Conservation (phyloP, 2,113 vertebrate genomes). For the Phyllostomus discolor region DNA sequence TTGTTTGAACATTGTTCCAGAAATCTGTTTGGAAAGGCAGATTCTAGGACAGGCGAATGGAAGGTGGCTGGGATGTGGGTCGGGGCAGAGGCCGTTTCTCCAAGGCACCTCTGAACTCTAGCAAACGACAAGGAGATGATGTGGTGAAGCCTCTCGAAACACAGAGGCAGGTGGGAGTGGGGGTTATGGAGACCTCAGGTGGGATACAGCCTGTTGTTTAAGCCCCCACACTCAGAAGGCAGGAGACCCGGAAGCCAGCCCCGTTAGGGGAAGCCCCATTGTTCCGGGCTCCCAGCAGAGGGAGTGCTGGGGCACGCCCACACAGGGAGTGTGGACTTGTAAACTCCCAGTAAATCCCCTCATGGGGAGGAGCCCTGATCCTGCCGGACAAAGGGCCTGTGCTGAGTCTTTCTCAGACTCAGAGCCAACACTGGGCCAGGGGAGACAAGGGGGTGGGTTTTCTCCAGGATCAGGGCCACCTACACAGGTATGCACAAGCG, state of each 20-base stretch:
- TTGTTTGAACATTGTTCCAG: neutral
- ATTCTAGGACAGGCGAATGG: neutral
- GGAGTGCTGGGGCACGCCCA: neutral
- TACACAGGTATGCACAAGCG: rapidly evolving
- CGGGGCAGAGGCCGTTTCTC: neutral
- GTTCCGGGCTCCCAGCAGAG: neutral
- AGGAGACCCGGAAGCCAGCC: neutral
- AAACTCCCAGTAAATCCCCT: neutral
- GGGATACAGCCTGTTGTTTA: neutral
- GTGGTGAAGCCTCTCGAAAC: neutral
- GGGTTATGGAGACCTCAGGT: neutral
- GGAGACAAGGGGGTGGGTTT: neutral
- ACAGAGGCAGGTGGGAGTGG: neutral
- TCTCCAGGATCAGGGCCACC: rapidly evolving
- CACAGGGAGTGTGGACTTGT: neutral
- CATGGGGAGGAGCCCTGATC: neutral
- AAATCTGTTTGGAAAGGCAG: neutral
- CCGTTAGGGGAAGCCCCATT: neutral
- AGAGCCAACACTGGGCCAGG: neutral
- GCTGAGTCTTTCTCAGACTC: neutral
- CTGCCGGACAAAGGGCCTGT: constrained; percentile 33
- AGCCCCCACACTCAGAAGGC: neutral
- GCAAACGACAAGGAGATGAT: neutral
- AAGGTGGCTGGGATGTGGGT: neutral
- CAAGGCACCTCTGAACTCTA: neutral